Evolutionary conservation across 1,140 invertebrate species (phyloP).

Genomic region (Trissolcus basalis): DNA sequence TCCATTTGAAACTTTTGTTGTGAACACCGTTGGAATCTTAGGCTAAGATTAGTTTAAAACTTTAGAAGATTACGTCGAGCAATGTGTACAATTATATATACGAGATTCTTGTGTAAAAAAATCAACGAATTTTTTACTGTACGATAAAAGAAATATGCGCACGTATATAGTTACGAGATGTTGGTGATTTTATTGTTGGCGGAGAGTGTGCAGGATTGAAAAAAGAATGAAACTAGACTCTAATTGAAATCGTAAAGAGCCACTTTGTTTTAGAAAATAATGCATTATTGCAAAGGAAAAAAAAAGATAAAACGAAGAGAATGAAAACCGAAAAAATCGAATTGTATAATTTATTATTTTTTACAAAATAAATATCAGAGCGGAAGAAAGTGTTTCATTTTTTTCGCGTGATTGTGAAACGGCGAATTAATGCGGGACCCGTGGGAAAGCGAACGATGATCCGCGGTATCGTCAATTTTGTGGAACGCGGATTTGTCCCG

Average conservation of each 20-base stretch:
- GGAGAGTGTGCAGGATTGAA: slow-evolving; percentile 41
- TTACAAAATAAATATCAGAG: slow-evolving; percentile 55
- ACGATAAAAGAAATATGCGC: slow-evolving; percentile 42
- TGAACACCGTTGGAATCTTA: slow-evolving; percentile 19
- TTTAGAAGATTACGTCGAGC: slow-evolving; percentile 25
- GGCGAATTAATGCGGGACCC: slow-evolving; percentile 47
- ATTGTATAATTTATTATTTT: slow-evolving; percentile 58
- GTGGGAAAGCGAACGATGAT: slow-evolving; percentile 40
- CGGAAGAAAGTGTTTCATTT: slow-evolving; percentile 5
- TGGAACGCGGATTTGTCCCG: slow-evolving; percentile 49
- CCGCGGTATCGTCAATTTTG: slow-evolving; percentile 46
- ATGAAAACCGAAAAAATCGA: slow-evolving; percentile 28
- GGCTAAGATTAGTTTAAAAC: slow-evolving; percentile 12
- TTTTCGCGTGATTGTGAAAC: background rate
- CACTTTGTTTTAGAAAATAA: background rate
- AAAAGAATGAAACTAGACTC: slow-evolving; percentile 12
- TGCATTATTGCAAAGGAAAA: slow-evolving; percentile 2
- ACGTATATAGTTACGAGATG: slow-evolving; percentile 47
- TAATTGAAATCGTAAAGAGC: too few species aligned
- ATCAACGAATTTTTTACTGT: slow-evolving; percentile 55
- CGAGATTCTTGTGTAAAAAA: slow-evolving; percentile 54
- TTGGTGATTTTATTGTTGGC: slow-evolving; percentile 53
- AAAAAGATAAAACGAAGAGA: background rate
- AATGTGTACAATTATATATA: slow-evolving; percentile 58
- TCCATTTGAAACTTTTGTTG: background rate